These are phyloP conservation scores for Heterotilapia buettikoferi DNA, from an alignment of 2,113 vertebrate genomes.

Conservation along the genomic window DNA sequence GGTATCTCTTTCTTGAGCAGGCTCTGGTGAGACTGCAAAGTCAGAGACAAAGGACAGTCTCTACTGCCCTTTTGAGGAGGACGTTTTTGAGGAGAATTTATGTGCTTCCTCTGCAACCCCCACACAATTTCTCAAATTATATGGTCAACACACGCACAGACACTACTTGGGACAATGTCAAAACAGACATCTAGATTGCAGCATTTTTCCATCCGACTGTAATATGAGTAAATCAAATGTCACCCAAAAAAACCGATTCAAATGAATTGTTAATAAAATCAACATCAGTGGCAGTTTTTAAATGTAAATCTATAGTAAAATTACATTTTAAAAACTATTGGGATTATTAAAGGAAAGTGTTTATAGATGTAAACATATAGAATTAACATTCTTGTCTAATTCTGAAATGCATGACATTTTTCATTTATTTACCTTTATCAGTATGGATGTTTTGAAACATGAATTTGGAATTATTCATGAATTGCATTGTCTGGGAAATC, in stretches of 20 bases:
- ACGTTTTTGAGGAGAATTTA: not conserved
- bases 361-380: not conserved
- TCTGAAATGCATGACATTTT: not conserved
- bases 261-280: not conserved
- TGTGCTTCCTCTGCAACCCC: not conserved
- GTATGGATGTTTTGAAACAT: not conserved
- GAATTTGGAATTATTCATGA: not conserved
- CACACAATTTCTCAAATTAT: not conserved
- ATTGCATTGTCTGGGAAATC: not conserved
- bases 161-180: not conserved
- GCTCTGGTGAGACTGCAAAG: not conserved
- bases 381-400: not conserved
- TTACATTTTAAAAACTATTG: not conserved
- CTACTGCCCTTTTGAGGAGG: not conserved
- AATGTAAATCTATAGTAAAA: not conserved
- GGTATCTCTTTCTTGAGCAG: not conserved
- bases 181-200: not conserved
- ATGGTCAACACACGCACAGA: not conserved
- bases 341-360: not conserved
- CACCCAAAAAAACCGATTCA: not conserved
- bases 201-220: not conserved
- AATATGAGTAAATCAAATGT: not conserved
- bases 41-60: not conserved
- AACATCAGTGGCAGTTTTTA: not conserved
- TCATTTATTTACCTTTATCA: not conserved